phyloP scores from a whole-genome alignment of 2,888 invertebrate species.

The Idaea dimidiata region DNA sequence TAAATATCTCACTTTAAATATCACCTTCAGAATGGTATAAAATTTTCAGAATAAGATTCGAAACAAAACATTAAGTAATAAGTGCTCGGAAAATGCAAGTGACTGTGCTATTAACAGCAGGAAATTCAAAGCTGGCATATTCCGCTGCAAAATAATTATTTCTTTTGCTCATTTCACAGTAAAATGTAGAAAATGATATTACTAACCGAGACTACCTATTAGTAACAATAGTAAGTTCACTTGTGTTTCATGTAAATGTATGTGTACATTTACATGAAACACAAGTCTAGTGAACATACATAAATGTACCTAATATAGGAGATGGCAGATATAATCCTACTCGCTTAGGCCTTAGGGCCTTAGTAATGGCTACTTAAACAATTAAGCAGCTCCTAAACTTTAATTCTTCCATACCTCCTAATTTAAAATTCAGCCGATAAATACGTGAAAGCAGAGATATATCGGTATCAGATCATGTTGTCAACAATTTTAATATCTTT shows the following conservation, averaged over 20 bases:
- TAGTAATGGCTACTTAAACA: too few relatives aligned
- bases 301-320: too few relatives aligned
- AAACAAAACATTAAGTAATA: not conserved
- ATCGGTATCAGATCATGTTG: too few relatives aligned
- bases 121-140: conserved; percentile 20
- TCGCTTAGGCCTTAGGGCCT: too few relatives aligned
- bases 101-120: conserved; percentile 17
- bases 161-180: conserved; percentile 15
- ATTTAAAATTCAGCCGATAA: too few relatives aligned
- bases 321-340: too few relatives aligned
- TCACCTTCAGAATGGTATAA: not conserved
- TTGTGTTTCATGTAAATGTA: not conserved
- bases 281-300: too few relatives aligned
- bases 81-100: conserved; percentile 12
- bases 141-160: conserved; percentile 14
- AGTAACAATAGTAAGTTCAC: not conserved
- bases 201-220: conserved; percentile 8
- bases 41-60: not conserved
- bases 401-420: too few relatives aligned
- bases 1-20: not conserved
- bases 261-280: too few relatives aligned
- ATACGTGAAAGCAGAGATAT: too few relatives aligned
- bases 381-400: too few relatives aligned
- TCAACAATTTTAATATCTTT: too few relatives aligned
- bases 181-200: conserved; percentile 12